phyloP scores from a whole-genome alignment of 2,113 vertebrate genomes.

The Podiceps cristatus region DNA sequence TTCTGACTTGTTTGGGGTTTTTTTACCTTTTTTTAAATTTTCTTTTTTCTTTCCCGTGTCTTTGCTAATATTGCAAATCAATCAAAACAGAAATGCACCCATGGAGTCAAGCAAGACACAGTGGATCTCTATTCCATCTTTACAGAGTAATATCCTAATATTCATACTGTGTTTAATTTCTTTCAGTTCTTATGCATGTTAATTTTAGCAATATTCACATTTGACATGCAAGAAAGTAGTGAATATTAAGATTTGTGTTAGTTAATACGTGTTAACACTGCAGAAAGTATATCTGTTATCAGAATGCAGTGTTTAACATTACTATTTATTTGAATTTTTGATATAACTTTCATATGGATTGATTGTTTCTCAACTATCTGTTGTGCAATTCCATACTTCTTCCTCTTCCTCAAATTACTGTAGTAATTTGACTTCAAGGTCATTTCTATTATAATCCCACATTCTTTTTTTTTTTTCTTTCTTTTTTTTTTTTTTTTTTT shows the following conservation, averaged over 20 bases:
- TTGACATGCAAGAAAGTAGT: background rate
- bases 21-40: background rate
- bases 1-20: background rate
- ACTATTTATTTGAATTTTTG: background rate
- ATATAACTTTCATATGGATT: background rate
- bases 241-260: background rate
- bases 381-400: background rate
- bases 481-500: background rate
- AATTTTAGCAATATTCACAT: background rate
- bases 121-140: background rate
- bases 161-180: background rate
- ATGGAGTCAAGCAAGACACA: background rate
- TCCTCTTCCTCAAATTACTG: background rate
- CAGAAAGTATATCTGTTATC: background rate
- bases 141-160: background rate
- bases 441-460: background rate
- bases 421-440: background rate
- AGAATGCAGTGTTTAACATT: background rate
- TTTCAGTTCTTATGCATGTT: background rate
- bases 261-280: background rate
- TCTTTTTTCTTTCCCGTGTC: background rate
- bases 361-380: background rate
- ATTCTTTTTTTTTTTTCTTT: background rate
- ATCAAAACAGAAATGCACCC: background rate
- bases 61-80: background rate